Evolutionary conservation across 2,888 invertebrate genomes (phyloP), one percentile per base, ranked within the genome.

Genomic region (Eretmocerus hayati): DNA sequence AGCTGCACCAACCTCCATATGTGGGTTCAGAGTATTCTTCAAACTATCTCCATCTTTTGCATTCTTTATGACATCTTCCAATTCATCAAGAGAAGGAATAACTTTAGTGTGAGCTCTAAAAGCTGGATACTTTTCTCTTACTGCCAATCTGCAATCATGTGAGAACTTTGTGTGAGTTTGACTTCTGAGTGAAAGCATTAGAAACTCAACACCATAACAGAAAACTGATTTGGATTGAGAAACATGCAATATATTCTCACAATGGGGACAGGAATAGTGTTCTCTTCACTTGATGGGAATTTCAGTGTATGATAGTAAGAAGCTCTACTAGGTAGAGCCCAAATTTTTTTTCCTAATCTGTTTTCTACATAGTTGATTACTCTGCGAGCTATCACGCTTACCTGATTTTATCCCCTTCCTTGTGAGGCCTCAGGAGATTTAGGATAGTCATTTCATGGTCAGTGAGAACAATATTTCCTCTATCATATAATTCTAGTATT

Each of bases 401-500:
- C 82, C 82, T 80, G 16, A 88, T 73, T 72, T 90, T 89, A 64
- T 95, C 93, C 3, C 90, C 91, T 71, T 95, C 94, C 2, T 85
- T 84, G 61, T 95, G 87, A 0, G 94, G 93, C 32, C 96, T 76
- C 3, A 97, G 74, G n/a, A 97, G 85, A 72, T 94, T 90, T 9
- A 99, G 76, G 62, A 96, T 99, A 0, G 80, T 87, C 76, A 88
- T 84, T 58, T 93, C 83, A 64, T 81, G 77, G 75, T 99, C 99
- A 0, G 96, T 93, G 4, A 99, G 77, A 46, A 97, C 80, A 15
- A 99, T 85, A 71, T 99, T 99, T 45, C 99, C 96, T 60, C 90
- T 76, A 73, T 97, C 97, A 64, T 95, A 99, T 19, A 99, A 71
- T 71, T 99, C 99, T 45, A 99, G 67, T 59, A 99, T 88, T 0